These are phyloP conservation scores for Merodon equestris DNA, from an alignment of 2,888 invertebrate species.

Conservation along the genomic window DNA sequence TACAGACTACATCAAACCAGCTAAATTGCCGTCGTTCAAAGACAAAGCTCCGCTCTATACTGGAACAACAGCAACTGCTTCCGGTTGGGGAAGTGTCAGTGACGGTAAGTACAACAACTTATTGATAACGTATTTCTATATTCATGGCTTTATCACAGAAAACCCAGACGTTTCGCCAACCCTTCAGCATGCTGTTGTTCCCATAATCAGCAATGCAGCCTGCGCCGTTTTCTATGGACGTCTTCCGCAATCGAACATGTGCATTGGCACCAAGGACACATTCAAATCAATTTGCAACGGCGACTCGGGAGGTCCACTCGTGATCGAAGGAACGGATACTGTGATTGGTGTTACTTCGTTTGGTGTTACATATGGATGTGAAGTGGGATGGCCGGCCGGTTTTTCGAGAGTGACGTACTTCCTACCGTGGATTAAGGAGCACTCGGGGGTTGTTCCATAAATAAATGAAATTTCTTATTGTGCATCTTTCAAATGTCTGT, in stretches of 20 bases:
- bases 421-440: slow-evolving; percentile 75
- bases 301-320: slow-evolving; percentile 78
- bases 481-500: too few species aligned
- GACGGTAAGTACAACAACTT: slow-evolving; percentile 50
- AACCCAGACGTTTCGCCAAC: background rate
- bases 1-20: too few species aligned
- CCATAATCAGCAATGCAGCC: background rate
- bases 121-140: background rate
- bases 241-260: background rate
- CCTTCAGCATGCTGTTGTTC: background rate
- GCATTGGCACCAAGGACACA: background rate
- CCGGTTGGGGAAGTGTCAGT: slow-evolving; percentile 79
- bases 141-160: background rate
- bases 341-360: slow-evolving; percentile 73
- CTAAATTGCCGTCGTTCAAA: too few species aligned
- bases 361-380: slow-evolving; percentile 72
- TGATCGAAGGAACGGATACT: slow-evolving; percentile 71
- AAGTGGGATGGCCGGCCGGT: slow-evolving; percentile 74
- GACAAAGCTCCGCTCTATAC: too few species aligned
- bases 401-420: slow-evolving; percentile 77
- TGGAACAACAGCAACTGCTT: slow-evolving; percentile 75
- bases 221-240: slow-evolving; percentile 72
- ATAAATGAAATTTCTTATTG: too few species aligned
- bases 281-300: slow-evolving; percentile 79
- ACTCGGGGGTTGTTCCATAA: slow-evolving; percentile 40